Conservation (phyloP, 2,113 vertebrate genomes). For the Apodemus sylvaticus region DNA sequence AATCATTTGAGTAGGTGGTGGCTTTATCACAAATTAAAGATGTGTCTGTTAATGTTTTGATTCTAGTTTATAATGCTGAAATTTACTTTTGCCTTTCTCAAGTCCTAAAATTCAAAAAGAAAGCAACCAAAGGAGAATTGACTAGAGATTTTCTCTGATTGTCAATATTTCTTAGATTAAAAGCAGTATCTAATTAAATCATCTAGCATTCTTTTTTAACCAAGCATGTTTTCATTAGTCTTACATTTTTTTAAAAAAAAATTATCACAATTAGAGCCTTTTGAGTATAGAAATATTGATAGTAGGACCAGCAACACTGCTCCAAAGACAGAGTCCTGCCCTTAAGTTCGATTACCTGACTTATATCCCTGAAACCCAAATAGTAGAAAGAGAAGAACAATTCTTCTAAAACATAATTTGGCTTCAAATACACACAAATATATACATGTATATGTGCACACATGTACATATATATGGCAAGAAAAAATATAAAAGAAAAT, state of each 20-base stretch:
- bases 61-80: neutral
- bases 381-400: neutral
- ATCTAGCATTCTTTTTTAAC: neutral
- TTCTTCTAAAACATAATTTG: neutral
- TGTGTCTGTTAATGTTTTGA: neutral
- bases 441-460: neutral
- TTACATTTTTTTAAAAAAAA: neutral
- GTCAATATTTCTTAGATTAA: neutral
- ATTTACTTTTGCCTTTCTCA: neutral
- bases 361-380: neutral
- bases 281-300: neutral
- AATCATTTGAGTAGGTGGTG: neutral
- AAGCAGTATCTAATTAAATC: neutral
- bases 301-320: neutral
- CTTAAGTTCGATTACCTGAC: neutral
- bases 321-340: neutral
- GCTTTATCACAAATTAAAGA: neutral
- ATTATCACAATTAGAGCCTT: neutral
- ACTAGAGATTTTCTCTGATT: neutral
- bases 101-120: neutral
- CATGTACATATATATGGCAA: too few relatives aligned
- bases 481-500: neutral
- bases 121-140: neutral
- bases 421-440: too few relatives aligned
- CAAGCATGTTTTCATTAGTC: neutral